Evolutionary conservation across 2,113 vertebrate genomes (phyloP).

Genomic region (Alaudala cheleensis): DNA sequence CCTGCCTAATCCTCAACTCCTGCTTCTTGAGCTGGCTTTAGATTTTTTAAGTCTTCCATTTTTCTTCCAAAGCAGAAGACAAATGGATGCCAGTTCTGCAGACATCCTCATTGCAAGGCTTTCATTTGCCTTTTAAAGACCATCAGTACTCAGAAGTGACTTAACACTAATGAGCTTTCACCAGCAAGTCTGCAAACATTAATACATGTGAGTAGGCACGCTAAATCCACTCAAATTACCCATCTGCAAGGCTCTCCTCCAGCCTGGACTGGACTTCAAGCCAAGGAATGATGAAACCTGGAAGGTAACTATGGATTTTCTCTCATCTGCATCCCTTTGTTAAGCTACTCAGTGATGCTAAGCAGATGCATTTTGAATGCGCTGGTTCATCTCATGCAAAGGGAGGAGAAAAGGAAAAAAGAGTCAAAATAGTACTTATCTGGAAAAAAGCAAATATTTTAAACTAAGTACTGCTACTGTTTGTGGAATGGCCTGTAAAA

Average conservation of each 20-base stretch:
- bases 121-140: neutral
- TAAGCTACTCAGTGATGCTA: neutral
- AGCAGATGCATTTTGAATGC: neutral
- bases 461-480: slow-evolving; percentile 39
- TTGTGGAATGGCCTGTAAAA: neutral
- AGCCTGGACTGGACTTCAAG: neutral
- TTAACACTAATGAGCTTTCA: slow-evolving; percentile 4
- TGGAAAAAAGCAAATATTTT: slow-evolving; percentile 31
- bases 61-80: neutral
- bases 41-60: neutral
- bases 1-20: neutral
- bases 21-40: neutral
- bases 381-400: neutral
- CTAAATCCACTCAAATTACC: neutral
- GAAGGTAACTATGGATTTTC: neutral
- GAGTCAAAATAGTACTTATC: slow-evolving; percentile 16
- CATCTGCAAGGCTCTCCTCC: neutral
- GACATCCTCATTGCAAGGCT: neutral
- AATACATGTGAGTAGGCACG: neutral
- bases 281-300: neutral
- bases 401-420: neutral
- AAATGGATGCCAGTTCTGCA: neutral
- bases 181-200: neutral
- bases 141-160: neutral
- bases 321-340: neutral